Percentiles rank a stretch among this genome's conserved stretches.
Conservation (phyloP, 2,888 invertebrate species). For the Isoperla grammatica region DNA sequence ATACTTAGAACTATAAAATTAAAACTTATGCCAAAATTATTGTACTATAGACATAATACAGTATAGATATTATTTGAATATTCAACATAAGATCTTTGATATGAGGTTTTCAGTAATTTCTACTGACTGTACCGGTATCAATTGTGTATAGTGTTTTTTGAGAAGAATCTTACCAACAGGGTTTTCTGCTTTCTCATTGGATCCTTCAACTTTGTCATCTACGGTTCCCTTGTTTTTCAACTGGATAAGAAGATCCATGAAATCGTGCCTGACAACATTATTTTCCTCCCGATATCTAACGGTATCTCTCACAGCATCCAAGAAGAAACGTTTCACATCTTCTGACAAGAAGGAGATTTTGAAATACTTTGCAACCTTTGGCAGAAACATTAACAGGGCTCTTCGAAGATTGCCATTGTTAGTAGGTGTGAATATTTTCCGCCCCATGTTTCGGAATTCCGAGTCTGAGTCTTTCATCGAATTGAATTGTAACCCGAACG, state of each 20-base stretch:
- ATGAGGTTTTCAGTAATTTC: too few species aligned
- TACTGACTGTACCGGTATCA: too few species aligned
- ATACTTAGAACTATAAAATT: too few species aligned
- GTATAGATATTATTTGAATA: too few species aligned
- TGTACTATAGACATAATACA: too few species aligned
- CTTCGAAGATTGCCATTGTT: neutral
- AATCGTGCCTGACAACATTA: constrained; percentile 34
- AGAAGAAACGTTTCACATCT: constrained; percentile 5
- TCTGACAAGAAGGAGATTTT: neutral
- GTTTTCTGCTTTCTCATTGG: neutral
- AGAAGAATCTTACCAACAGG: too few species aligned
- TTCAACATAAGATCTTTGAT: too few species aligned
- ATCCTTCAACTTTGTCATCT: constrained; percentile 4
- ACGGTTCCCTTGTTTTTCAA: constrained; percentile 21
- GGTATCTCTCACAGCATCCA: constrained; percentile 31
- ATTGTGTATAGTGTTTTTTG: too few species aligned
- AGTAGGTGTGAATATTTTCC: constrained; percentile 1
- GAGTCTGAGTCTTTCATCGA: constrained; percentile 51
- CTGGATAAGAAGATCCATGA: constrained; percentile 27
- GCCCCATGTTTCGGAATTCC: constrained; percentile 48
- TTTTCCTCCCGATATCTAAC: constrained; percentile 34
- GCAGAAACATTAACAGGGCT: neutral
- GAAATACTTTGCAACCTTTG: neutral
- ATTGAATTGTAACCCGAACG: constrained; percentile 57
- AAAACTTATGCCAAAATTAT: too few species aligned